A percentile compares a stretch with the other conserved stretches of the same genome.
phyloP scores from a whole-genome alignment of 2,888 invertebrate genomes.

The Capitulum mitella region DNA sequence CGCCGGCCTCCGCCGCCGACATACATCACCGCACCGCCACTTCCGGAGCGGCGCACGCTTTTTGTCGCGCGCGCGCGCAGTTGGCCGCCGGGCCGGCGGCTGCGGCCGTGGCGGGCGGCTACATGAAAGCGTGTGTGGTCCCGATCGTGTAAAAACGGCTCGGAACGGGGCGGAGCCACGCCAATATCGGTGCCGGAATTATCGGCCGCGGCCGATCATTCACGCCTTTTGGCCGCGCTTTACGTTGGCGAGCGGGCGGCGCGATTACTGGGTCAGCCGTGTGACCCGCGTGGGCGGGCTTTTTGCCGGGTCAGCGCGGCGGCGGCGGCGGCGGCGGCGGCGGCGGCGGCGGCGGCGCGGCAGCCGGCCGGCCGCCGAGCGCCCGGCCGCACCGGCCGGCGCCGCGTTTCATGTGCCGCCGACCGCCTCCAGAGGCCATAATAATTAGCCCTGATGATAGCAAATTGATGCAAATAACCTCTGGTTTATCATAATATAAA shows the following conservation, averaged over 20 bases:
- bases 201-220: conserved; percentile 44
- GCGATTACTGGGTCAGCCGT: neutral
- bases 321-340: neutral
- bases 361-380: conserved; percentile 40
- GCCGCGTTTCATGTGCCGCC: conserved; percentile 34
- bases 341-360: neutral
- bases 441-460: conserved; percentile 23
- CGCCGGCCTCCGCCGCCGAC: neutral
- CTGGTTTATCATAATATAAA: conserved; percentile 24
- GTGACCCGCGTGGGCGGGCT: conserved; percentile 41
- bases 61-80: conserved; percentile 43
- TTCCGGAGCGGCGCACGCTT: conserved; percentile 33
- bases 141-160: conserved; percentile 14
- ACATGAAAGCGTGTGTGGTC: conserved; percentile 27
- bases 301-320: neutral
- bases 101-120: neutral
- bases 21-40: conserved; percentile 27
- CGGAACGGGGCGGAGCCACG: conserved; percentile 43
- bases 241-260: neutral
- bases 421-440: conserved; percentile 25
- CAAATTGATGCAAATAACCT: conserved; percentile 25
- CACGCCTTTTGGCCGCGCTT: neutral
- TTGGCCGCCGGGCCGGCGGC: conserved; percentile 28
- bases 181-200: conserved; percentile 48
- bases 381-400: conserved; percentile 36